Base-by-base conservation (phyloP, 2,888 invertebrate species). In the Agrypnus murinus region DNA sequence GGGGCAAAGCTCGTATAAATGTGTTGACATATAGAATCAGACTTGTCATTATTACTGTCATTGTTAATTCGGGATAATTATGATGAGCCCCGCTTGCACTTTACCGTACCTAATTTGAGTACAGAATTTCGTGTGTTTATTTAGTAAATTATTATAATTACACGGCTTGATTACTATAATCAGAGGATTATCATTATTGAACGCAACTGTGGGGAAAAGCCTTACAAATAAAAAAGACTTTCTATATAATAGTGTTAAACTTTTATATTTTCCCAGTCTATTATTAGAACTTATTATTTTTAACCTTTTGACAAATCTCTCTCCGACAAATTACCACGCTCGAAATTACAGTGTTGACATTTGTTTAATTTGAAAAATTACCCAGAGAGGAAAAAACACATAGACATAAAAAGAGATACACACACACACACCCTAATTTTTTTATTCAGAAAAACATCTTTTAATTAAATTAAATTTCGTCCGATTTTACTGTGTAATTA, bases 1-100 rank as follows among this genome's bases (percentile, higher is more conserved):
- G 64, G n/a, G 34, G 50, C 59, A 48, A 46, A 59, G 69, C 69
- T 69, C 65, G 58, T 60, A 59, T 65, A 69, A 65, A 48, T 19
- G 50, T 69, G 69, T 65, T 65, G 69, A 69, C 69, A 65, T 48
- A 59, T 53, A 40, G 64, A 69, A 69, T 65, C 50, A 59, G 65
- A 62, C 62, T 59, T 60, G 66, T 60, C 67, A 55, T 38, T 62
- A 62, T 62, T 62, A 48, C 62, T 48, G 62, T 62, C 62, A 36
- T 46, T 65, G 65, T 59, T 69, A 69, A 69, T 65, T 34, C 34
- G n/a, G 32, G 62, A 36, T 65, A 70, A 70, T 69, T 64, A 64
- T 60, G 65, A 62, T 38, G 60, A 15, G 46, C 48, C 36, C n/a
- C 34, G 36, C 15, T 14, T 55, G 53, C 53, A 55, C 4, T 36